A percentile compares a stretch with the other conserved stretches of the same genome.
Evolutionary conservation across 2,113 vertebrate genomes (phyloP).

Genomic region (Odocoileus virginianus): DNA sequence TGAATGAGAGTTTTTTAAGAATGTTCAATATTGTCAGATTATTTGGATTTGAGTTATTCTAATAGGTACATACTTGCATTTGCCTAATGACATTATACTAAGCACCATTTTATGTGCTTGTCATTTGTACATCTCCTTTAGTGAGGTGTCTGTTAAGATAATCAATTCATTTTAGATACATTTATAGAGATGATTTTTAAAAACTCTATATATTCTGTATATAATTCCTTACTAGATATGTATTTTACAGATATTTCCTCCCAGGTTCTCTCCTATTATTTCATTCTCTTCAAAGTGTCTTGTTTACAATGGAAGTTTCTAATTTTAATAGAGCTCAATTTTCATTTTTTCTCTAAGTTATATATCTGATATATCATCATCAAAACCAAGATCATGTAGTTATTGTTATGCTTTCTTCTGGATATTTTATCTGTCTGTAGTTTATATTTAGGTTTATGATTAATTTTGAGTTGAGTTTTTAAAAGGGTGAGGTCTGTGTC

Average conservation of each 20-base stretch:
- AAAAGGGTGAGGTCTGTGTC: neutral
- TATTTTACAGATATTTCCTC: neutral
- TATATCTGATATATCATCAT: neutral
- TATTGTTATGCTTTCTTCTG: neutral
- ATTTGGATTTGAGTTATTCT: neutral
- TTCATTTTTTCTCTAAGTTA: neutral
- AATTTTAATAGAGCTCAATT: neutral
- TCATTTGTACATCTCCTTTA: neutral
- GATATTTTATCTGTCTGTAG: neutral
- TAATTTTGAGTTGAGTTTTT: neutral
- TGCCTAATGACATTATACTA: neutral
- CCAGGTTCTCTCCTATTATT: neutral
- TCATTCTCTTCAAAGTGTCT: neutral
- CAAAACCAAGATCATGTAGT: neutral
- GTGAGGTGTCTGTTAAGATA: neutral
- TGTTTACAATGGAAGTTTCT: neutral
- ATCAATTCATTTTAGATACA: neutral
- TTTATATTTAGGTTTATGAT: neutral
- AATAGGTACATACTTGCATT: neutral
- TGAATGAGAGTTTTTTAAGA: neutral
- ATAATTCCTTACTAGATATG: neutral
- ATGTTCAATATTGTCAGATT: neutral
- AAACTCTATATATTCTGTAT: neutral
- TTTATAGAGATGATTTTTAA: neutral
- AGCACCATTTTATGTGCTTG: neutral